Evolutionary conservation across 2,797 vertebrate species (phyloP).

Genomic region (Epinephelus malabaricus): DNA sequence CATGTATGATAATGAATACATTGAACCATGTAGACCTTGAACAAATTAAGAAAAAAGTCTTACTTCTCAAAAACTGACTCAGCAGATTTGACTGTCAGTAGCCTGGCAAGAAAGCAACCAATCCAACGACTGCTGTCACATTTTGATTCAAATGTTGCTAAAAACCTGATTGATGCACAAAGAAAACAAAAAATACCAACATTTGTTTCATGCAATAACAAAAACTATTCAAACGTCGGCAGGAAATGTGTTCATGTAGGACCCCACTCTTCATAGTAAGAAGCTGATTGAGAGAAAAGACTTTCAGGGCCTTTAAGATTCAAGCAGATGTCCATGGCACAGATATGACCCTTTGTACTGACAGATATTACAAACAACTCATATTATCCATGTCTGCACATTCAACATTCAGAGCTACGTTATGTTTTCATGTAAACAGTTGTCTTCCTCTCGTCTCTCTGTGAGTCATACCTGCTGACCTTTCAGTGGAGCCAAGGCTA

Average conservation of each 20-base stretch:
- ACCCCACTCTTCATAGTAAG: not conserved
- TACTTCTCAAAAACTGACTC: not conserved
- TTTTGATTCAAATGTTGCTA: not conserved
- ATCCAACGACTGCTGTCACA: not conserved
- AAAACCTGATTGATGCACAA: not conserved
- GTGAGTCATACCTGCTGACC: constrained; percentile 73
- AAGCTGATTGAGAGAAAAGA: not conserved
- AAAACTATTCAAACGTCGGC: not conserved
- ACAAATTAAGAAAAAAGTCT: too few species aligned
- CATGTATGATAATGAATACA: too few species aligned
- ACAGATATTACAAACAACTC: constrained; percentile 21
- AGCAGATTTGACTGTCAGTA: not conserved
- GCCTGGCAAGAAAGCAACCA: not conserved
- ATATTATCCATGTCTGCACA: constrained; percentile 25
- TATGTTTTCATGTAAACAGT: constrained; percentile 46
- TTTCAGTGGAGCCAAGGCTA: constrained; percentile 64
- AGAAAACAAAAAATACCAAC: not conserved
- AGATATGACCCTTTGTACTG: not conserved
- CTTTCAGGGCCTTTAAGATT: constrained; percentile 10
- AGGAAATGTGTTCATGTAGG: not conserved
- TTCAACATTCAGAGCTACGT: constrained; percentile 7
- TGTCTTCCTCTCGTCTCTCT: constrained; percentile 44
- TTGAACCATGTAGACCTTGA: too few species aligned
- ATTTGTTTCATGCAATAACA: not conserved
- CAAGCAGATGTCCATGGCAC: not conserved